Conservation (phyloP, 2,888 invertebrate genomes). For the Eupithecia dodoneata region DNA sequence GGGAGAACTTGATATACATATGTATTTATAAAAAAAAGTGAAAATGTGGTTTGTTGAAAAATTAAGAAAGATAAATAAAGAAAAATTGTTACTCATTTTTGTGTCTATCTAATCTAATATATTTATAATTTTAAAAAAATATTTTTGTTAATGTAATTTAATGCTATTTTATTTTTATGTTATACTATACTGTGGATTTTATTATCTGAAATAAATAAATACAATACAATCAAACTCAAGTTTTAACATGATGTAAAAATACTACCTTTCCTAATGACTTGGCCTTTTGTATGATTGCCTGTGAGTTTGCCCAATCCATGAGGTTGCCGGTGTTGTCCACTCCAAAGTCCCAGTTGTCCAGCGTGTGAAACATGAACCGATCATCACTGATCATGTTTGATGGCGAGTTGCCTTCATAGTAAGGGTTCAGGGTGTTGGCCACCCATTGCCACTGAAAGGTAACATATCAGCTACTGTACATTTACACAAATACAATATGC, state of each 20-base stretch:
- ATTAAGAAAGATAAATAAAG: background rate
- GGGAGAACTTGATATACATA: too few species aligned
- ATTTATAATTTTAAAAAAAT: too few species aligned
- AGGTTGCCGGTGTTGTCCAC: slow-evolving; percentile 94
- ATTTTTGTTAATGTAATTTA: too few species aligned
- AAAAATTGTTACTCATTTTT: too few species aligned
- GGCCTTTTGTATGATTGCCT: slow-evolving; percentile 82
- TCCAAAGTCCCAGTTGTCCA: slow-evolving; percentile 94
- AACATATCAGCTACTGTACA: background rate
- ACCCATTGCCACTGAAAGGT: slow-evolving; percentile 91
- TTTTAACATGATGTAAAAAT: background rate
- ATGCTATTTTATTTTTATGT: too few species aligned
- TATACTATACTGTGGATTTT: too few species aligned
- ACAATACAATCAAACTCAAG: too few species aligned
- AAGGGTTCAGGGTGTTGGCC: slow-evolving; percentile 94
- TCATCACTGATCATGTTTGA: slow-evolving; percentile 92
- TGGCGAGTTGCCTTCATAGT: slow-evolving; percentile 93
- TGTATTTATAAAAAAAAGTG: too few species aligned
- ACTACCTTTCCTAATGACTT: slow-evolving; percentile 78
- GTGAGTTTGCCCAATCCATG: slow-evolving; percentile 87
- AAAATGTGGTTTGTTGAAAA: background rate
- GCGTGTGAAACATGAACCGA: slow-evolving; percentile 90
- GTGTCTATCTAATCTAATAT: too few species aligned
- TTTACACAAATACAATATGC: background rate
- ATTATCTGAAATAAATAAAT: too few species aligned